Evolutionary conservation across 2,113 vertebrate species (phyloP), one percentile per base, ranked within the genome.

Genomic region (Corapipo altera): DNA sequence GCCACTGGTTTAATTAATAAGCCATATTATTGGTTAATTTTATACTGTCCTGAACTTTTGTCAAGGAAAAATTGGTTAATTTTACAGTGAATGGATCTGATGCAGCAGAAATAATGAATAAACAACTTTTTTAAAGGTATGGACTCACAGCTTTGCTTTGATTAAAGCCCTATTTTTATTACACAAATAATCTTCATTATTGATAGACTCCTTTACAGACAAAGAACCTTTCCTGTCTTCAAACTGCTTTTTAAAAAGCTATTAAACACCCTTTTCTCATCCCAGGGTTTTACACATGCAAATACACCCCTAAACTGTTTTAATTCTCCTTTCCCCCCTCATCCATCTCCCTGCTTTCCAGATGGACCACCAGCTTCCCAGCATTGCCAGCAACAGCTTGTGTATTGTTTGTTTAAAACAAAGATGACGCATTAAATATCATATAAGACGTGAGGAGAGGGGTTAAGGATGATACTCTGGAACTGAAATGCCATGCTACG

Each of bases 361-460:
- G 98, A 98, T 98, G 98, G 98, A 98, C 98, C 96, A 98, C 81
- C 97, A 97, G 98, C 97, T 97, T 97, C 95, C 97, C 93, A 97
- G 96, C 98, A 97, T 73, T 98, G 98, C 98, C 98, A 99, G 98
- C 98, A 98, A 98, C 98, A 99, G 98, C 98, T 99, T 99, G 98
- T 32, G 96, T 96, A 97, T 98, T 98, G 98, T 98, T 98, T 98
- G 98, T 97, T 98, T 98, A 98, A 98, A 99, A 99, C 98, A 98
- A 99, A 99, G 98, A 98, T 99, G 98, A 99, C 92, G 97, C 98
- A 99, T 98, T 98, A 98, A 99, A 99, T 98, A 98, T 99, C 98
- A 98, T 98, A 98, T 97, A 98, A 95, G 67, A 97, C 61, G 93
- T 79, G 95, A 96, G 95, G 97, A 97, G 95, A 95, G 83, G 96